Evolutionary conservation across 2,113 vertebrate species (phyloP).

Genomic region (Phyllostomus hastatus): DNA sequence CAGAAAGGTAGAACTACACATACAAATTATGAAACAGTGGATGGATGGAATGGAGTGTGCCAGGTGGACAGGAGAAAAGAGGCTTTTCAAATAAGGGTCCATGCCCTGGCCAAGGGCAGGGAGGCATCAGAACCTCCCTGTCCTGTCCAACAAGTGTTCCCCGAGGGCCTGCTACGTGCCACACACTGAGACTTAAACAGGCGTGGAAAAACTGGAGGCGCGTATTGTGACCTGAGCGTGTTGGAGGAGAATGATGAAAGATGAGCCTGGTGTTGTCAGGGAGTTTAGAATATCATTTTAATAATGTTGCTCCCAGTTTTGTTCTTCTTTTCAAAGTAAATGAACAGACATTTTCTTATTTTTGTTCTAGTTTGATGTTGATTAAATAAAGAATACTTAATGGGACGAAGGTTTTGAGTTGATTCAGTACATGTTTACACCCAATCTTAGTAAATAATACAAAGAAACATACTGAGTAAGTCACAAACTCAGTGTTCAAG

Average conservation of each 20-base stretch:
- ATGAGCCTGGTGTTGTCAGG: not conserved
- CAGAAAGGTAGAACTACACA: not conserved
- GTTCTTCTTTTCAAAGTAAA: not conserved
- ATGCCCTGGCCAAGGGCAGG: not conserved
- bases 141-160: not conserved
- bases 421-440: not conserved
- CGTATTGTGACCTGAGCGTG: not conserved
- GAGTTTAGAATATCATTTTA: not conserved
- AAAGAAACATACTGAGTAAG: not conserved
- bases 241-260: not conserved
- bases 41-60: not conserved
- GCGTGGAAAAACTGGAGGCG: not conserved
- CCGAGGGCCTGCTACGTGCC: not conserved
- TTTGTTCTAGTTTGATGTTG: not conserved
- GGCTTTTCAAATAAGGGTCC: not conserved
- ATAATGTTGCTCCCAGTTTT: not conserved
- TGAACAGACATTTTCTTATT: not conserved
- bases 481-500: not conserved
- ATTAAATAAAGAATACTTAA: not conserved
- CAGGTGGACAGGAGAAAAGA: not conserved
- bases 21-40: not conserved
- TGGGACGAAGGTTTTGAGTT: not conserved
- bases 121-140: not conserved
- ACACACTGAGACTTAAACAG: not conserved
- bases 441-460: not conserved